Base-by-base conservation (phyloP, 2,113 vertebrate species). In the Meles meles region DNA sequence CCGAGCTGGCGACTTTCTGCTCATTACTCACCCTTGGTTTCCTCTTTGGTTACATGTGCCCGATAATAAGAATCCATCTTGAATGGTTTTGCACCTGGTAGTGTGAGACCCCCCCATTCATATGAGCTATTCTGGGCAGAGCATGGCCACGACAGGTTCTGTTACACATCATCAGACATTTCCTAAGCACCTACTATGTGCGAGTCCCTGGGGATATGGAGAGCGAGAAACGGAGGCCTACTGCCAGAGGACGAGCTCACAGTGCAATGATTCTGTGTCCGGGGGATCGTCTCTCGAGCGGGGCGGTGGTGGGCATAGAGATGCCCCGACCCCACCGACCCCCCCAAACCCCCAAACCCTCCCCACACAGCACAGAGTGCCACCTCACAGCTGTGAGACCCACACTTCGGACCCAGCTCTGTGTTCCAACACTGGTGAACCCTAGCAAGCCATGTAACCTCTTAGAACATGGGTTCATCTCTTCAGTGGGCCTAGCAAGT, bases 1-100 rank as follows among this genome's bases (percentile, higher is more conserved):
- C 61, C 14, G 29, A 39, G 14, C 63, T 37, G 74, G 39, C 69
- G 42, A 5, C 37, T 87, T 34, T 42, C 20, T 9, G 63, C 84
- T 65, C 20, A 3, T 90, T 23, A 39, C 42, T 89, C 81, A 63
- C 0, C 42, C 17, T 84, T 11, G 20, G 39, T 55, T 96, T 96
- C 80, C 77, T 94, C 72, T 93, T 93, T 44, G 44, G 77, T 59
- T 72, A 59, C 61, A 47, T 42, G 44, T 13, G 31, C 69, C 81
- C 80, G 57, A 71, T 83, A 23, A 55, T 13, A 92, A 84, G 37
- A 69, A 29, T 8, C 42, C 47, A 3, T 5, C 42, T 86, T 7
- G 3, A 29, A 10, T n/a, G 80, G 37, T 21, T 83, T 55, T 21
- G 25, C n/a, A 49, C 67, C 59, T 61, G 59, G 39, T 7, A 1